These are phyloP conservation scores for Formica selysi DNA, from an alignment of 1,140 invertebrate species.

Conservation along the genomic window DNA sequence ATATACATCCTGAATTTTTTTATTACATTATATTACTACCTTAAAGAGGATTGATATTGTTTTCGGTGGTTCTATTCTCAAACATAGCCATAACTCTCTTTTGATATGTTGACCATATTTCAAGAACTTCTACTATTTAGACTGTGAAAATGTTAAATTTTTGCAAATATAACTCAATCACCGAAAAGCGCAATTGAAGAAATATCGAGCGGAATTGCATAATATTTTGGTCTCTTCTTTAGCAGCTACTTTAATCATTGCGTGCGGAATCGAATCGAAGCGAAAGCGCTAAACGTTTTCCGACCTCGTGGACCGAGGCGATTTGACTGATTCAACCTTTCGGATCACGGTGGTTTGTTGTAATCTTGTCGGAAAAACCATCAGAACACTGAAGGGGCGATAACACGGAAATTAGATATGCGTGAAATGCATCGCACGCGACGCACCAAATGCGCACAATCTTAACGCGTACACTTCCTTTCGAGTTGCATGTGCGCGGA, in stretches of 20 bases:
- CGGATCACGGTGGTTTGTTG: neutral
- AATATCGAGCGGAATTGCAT: conserved; percentile 2
- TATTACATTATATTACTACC: neutral
- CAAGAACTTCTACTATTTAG: conserved; percentile 1
- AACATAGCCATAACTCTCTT: neutral
- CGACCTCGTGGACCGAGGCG: conserved; percentile 61
- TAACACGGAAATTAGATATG: neutral
- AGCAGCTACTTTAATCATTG: neutral
- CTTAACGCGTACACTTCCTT: conserved; percentile 7
- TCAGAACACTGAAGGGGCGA: neutral
- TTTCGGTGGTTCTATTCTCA: conserved; percentile 32
- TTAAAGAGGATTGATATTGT: neutral
- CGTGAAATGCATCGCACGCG: neutral
- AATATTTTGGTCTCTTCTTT: conserved; percentile 15
- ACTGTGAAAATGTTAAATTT: conserved; percentile 24
- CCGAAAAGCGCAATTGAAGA: neutral
- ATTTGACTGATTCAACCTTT: neutral
- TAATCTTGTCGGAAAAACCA: neutral
- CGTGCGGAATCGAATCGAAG: neutral
- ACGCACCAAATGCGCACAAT: conserved; percentile 38
- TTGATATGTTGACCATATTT: conserved; percentile 44
- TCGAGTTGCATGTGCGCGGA: conserved; percentile 3
- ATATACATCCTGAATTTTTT: neutral
- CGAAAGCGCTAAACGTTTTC: neutral
- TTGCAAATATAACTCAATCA: neutral